Conservation (phyloP, 2,888 invertebrate species). For the Heliconius charithonia region DNA sequence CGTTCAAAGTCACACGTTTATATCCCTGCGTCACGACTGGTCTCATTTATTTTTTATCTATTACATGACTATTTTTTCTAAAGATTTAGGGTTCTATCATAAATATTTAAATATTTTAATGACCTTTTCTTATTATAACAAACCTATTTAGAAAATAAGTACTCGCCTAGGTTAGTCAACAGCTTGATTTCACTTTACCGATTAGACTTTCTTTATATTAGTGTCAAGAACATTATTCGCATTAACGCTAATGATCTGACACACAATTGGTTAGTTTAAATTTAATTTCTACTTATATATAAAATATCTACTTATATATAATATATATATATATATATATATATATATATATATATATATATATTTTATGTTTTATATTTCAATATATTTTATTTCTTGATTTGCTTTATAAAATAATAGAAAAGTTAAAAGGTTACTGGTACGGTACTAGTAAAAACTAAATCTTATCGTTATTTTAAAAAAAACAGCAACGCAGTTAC, state of each 20-base stretch:
- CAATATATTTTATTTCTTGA: background rate
- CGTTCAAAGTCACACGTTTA: no score
- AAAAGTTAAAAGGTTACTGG: no score
- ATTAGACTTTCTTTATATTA: constrained; percentile 26
- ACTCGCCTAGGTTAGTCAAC: background rate
- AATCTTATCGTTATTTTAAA: no score
- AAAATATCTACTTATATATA: no score
- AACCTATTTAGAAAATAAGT: background rate
- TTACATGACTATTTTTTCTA: background rate
- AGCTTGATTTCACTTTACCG: constrained; percentile 9
- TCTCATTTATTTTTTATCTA: background rate
- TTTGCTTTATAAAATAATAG: background rate
- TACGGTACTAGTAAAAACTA: no score
- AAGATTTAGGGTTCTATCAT: background rate
- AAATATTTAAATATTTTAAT: background rate
- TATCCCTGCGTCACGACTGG: no score
- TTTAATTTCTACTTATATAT: no score
- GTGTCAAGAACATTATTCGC: constrained; percentile 44
- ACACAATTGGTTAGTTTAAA: constrained; percentile 4
- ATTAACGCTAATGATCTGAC: constrained; percentile 43
- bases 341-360: background rate
- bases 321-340: no score
- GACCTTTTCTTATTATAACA: background rate
- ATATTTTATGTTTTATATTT: background rate
- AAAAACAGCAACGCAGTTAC: no score